Conservation (phyloP, 2,113 vertebrate genomes). For the Peromyscus polionotus region DNA sequence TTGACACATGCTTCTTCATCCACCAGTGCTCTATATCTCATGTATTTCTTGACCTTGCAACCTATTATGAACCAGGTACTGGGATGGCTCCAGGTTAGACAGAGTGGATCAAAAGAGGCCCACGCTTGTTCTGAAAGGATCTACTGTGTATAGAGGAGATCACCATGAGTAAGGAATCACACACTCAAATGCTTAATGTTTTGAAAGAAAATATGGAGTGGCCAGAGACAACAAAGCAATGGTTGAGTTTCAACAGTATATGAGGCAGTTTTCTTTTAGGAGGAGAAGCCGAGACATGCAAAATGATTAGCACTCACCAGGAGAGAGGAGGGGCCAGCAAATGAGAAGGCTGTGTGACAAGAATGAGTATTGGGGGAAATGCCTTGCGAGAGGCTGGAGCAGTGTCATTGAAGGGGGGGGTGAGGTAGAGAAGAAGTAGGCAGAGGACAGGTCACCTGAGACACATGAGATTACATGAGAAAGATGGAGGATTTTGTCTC, state of each 20-base stretch:
- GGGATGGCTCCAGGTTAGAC: background rate
- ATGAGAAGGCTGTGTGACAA: background rate
- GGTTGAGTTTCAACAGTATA: background rate
- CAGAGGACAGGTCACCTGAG: background rate
- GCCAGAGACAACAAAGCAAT: background rate
- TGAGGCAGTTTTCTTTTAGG: background rate
- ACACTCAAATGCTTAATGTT: background rate
- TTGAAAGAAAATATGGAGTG: background rate
- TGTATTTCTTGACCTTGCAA: background rate
- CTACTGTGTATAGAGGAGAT: background rate
- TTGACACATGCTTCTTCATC: background rate
- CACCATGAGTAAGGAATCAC: background rate
- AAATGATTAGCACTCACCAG: background rate
- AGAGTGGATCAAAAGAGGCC: background rate
- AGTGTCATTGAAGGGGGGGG: rapidly evolving
- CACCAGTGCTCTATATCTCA: background rate
- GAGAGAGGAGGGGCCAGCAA: background rate
- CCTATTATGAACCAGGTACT: background rate
- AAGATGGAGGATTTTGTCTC: background rate
- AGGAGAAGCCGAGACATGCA: background rate
- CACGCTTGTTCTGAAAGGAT: background rate
- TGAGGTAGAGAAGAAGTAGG: background rate
- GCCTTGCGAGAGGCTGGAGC: background rate
- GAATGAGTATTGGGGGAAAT: background rate
- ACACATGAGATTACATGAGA: background rate